Evolutionary conservation across 2,113 vertebrate species (phyloP).

Genomic region (sheep (Ovis aries)): DNA sequence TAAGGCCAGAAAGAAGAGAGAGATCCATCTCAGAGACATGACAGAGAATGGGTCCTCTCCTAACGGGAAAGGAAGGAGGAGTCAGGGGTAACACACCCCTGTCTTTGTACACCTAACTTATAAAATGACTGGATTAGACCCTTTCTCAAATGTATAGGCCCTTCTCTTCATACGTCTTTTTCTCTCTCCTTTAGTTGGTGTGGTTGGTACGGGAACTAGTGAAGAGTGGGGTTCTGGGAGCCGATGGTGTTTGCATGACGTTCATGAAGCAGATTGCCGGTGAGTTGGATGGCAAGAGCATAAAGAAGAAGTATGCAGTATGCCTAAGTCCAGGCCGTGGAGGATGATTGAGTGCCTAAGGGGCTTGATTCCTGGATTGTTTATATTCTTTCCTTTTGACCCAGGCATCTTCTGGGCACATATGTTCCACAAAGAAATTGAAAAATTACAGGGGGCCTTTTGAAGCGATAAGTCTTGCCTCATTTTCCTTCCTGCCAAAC

Average conservation of each 20-base stretch:
- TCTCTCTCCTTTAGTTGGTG: slow-evolving; percentile 83
- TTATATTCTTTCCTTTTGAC: neutral
- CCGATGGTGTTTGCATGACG: slow-evolving; percentile 94
- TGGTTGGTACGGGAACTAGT: slow-evolving; percentile 96
- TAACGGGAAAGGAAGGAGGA: neutral
- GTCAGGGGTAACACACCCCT: neutral
- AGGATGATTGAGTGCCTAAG: neutral
- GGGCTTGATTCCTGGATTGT: neutral
- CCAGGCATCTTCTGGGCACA: neutral
- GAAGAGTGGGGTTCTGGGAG: slow-evolving; percentile 91
- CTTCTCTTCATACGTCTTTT: neutral
- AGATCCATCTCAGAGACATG: neutral
- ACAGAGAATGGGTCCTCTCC: neutral
- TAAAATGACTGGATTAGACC: neutral
- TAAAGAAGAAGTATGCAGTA: neutral
- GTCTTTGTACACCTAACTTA: neutral
- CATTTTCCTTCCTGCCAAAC: slow-evolving; percentile 16
- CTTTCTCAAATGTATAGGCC: neutral
- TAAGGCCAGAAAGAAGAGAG: slow-evolving; percentile 46
- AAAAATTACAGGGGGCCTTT: neutral
- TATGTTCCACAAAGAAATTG: neutral
- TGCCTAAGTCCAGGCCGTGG: neutral
- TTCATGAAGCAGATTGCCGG: slow-evolving; percentile 97
- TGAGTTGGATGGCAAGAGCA: slow-evolving; percentile 61
- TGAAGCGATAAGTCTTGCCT: neutral